Percentiles rank a stretch among this genome's conserved stretches.
Conservation (phyloP, 2,113 vertebrate genomes). For the Lagopus leucura region DNA sequence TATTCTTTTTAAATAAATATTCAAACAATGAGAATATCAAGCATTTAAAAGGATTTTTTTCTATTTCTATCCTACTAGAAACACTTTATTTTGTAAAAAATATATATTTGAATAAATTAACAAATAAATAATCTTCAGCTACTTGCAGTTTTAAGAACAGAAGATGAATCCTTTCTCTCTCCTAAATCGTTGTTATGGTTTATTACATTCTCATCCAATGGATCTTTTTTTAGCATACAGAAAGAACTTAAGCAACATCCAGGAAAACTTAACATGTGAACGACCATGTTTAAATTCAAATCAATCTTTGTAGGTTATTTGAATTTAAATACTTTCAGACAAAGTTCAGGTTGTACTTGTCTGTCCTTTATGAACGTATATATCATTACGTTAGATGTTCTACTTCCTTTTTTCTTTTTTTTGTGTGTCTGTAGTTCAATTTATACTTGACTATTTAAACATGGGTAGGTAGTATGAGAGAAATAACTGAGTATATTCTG, state of each 20-base stretch:
- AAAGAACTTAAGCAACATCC: background rate
- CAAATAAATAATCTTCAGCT: background rate
- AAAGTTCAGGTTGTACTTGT: background rate
- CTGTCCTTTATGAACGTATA: background rate
- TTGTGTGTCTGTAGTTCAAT: background rate
- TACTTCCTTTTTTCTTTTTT: background rate
- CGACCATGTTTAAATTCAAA: background rate
- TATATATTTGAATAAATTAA: background rate
- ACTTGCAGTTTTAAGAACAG: background rate
- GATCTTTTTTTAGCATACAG: background rate
- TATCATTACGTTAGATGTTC: background rate
- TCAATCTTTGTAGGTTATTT: background rate
- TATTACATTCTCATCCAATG: background rate
- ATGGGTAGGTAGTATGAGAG: background rate
- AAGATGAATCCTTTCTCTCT: background rate
- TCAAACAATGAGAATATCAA: background rate
- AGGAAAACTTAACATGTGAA: background rate
- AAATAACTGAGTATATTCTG: background rate
- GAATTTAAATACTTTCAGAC: background rate
- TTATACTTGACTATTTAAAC: background rate
- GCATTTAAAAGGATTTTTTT: background rate
- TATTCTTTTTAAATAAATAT: background rate
- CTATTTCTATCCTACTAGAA: background rate
- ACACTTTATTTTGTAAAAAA: background rate
- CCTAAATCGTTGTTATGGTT: background rate